Evolutionary conservation across 2,113 vertebrate genomes (phyloP).

Genomic region (Illadopsis cleaveri): DNA sequence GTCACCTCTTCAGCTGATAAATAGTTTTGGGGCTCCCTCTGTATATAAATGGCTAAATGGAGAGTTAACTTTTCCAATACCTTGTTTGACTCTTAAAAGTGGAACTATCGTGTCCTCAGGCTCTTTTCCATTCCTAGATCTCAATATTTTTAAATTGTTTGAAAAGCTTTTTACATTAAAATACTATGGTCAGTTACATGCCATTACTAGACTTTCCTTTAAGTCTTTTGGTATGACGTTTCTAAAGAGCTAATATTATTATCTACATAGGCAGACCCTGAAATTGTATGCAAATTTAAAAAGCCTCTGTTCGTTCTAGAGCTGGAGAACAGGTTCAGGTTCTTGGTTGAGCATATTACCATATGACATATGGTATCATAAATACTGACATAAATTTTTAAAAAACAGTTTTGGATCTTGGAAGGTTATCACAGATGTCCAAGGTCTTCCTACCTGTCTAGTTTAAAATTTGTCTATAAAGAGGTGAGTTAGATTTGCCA

Average conservation of each 20-base stretch:
- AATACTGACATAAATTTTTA: not conserved
- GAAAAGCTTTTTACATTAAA: not conserved
- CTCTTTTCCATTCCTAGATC: not conserved
- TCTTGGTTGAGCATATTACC: not conserved
- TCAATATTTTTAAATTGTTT: not conserved
- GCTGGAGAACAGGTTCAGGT: not conserved
- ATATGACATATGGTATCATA: not conserved
- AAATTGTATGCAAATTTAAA: not conserved
- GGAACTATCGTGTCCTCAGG: not conserved
- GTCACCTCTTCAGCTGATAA: slow-evolving; percentile 32
- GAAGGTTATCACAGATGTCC: not conserved
- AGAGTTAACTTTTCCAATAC: not conserved
- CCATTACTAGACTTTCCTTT: not conserved
- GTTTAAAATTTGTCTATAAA: not conserved
- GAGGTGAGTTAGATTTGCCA: not conserved
- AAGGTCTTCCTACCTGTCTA: not conserved
- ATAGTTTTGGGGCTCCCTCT: not conserved
- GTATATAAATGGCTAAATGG: not conserved
- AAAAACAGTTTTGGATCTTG: not conserved
- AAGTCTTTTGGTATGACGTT: not conserved
- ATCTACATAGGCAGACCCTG: not conserved
- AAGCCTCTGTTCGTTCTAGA: not conserved
- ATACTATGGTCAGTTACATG: not conserved
- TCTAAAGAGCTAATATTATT: not conserved
- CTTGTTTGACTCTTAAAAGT: not conserved